Base-by-base conservation (phyloP, 2,797 vertebrate species). In the Chelonia mydas region DNA sequence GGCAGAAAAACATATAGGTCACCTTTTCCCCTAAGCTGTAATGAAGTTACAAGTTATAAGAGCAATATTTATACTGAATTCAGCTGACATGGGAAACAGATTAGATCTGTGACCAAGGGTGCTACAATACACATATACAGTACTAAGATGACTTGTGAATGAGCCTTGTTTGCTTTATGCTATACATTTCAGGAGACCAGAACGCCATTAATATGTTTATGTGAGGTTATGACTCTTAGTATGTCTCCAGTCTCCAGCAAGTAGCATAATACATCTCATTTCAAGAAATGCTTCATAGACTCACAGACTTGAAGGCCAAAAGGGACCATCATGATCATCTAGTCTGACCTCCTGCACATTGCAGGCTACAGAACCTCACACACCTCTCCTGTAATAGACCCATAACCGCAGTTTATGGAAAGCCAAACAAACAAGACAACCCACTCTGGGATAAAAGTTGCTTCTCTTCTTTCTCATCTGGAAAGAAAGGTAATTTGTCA, bases 41-140 rank as follows among this genome's bases (percentile, higher is more conserved):
- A 93, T 87, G 23, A 92, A 90, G 68, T 84, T 86, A 55, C 17
- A 89, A 77, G 78, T 90, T 92, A 83, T 41, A 65, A 96, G 92
- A 91, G 15, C 15, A 81, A 76, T 83, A 16, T 5, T 87, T 55
- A 91, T 91, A 78, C 1, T 16, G 51, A 93, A 91, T 51, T 53
- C 0, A 3, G 88, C 31, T 59, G 61, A 88, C 53, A 59, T 25
- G 25, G 1, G 0, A 96, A 47, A 13, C 79, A 90, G 53, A 92
- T 68, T 41, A 13, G 49, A 77, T 41, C 3, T 79, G 87, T 81
- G 80, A 45, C 57, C 81, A 84, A 87, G 3, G 10, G 33, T 89
- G 11, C 21, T 68, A 91, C 3, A 76, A 25, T 83, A 94, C 55
- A 33, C 28, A 37, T n/a, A 93, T 55, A 57, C 54, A 54, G 54